phyloP scores from a whole-genome alignment of 2,888 invertebrate genomes.

The Tridacna gigas region DNA sequence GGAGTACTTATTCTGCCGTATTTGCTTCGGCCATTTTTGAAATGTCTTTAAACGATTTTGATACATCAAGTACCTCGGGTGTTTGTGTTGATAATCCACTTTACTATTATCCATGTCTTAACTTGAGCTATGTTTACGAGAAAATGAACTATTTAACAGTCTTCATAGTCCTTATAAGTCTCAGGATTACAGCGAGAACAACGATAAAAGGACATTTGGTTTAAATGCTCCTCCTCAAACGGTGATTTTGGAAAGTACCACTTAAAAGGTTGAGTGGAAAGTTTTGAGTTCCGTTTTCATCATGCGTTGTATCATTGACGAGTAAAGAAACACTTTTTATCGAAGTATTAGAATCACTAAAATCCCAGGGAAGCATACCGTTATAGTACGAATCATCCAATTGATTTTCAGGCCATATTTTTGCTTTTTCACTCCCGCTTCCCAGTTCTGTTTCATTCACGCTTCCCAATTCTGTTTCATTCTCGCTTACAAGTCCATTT shows the following conservation, averaged over 20 bases:
- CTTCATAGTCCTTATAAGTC: slow-evolving; percentile 19
- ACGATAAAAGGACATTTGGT: not conserved
- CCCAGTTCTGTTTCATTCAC: not conserved
- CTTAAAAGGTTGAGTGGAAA: not conserved
- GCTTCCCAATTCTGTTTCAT: too few relatives aligned
- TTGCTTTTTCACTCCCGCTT: not conserved
- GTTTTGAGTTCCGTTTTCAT: not conserved
- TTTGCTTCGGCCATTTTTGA: slow-evolving; percentile 15
- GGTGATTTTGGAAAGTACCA: not conserved
- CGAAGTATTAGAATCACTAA: not conserved
- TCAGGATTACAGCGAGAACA: slow-evolving; percentile 2
- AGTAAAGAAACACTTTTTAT: not conserved
- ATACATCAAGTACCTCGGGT: not conserved
- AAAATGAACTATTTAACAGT: not conserved
- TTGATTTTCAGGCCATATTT: not conserved
- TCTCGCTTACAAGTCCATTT: too few relatives aligned
- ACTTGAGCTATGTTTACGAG: not conserved
- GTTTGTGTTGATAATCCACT: not conserved
- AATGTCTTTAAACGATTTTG: slow-evolving; percentile 16
- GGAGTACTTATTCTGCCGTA: slow-evolving; percentile 3
- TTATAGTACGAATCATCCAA: not conserved
- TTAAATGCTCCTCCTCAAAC: not conserved
- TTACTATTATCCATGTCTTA: not conserved
- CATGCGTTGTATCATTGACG: not conserved
- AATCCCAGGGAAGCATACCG: not conserved